These are phyloP conservation scores for Hippocampus guttulatus DNA, from an alignment of 2,113 vertebrate genomes.

Conservation along the genomic window DNA sequence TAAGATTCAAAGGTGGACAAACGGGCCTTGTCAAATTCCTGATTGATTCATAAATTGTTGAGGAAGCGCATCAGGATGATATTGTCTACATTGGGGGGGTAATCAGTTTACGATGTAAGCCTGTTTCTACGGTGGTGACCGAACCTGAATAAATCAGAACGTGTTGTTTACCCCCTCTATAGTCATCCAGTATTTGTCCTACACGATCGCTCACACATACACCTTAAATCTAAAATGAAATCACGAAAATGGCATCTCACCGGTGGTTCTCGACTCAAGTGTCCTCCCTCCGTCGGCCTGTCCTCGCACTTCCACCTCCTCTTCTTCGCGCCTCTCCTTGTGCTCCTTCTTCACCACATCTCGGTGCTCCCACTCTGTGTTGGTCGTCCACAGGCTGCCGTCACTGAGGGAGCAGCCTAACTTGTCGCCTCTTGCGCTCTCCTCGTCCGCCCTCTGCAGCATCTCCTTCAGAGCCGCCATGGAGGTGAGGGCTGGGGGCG, in stretches of 20 bases:
- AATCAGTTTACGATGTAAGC: too few relatives aligned
- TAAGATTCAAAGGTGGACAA: too few relatives aligned
- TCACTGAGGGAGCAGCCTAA: slow-evolving; percentile 62
- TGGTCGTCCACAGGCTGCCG: slow-evolving; percentile 49
- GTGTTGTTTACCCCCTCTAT: too few relatives aligned
- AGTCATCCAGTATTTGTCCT: too few relatives aligned
- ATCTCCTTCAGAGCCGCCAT: slow-evolving; percentile 76
- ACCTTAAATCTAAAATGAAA: not conserved
- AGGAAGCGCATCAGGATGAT: too few relatives aligned
- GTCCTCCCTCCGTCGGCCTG: slow-evolving; percentile 72
- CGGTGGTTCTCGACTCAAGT: slow-evolving; percentile 63
- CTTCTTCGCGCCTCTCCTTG: slow-evolving; percentile 38
- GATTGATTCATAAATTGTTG: too few relatives aligned
- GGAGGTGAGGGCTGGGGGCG: slow-evolving; percentile 70
- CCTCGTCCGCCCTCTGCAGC: slow-evolving; percentile 77
- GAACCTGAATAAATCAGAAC: too few relatives aligned
- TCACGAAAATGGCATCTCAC: slow-evolving; percentile 52
- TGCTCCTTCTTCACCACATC: slow-evolving; percentile 30
- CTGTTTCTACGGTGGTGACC: too few relatives aligned
- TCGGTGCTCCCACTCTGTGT: slow-evolving; percentile 48
- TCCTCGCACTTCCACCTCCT: slow-evolving; percentile 67
- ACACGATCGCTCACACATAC: not conserved
- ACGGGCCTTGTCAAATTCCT: too few relatives aligned
- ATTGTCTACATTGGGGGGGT: too few relatives aligned
- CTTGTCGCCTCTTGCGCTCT: slow-evolving; percentile 57